These are phyloP conservation scores for Okapia johnstoni DNA, from an alignment of 2,113 vertebrate species.

Conservation along the genomic window DNA sequence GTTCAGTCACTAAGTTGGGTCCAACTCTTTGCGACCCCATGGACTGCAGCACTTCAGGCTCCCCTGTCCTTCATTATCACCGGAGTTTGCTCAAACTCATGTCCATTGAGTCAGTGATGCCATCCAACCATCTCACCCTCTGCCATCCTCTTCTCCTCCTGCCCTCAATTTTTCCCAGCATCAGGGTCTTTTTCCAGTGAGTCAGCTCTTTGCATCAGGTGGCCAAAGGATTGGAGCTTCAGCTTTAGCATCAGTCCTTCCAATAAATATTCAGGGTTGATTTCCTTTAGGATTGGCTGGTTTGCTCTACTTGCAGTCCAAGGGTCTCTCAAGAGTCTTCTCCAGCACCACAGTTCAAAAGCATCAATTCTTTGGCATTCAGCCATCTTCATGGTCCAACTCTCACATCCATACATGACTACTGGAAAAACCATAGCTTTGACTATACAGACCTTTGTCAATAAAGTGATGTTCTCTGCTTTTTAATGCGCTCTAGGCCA, in stretches of 20 bases:
- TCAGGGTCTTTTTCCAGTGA: background rate
- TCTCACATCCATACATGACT: background rate
- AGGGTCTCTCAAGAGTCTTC: background rate
- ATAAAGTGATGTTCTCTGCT: background rate
- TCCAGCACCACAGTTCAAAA: background rate
- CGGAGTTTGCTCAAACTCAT: background rate
- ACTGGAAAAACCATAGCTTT: background rate
- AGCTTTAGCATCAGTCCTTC: background rate
- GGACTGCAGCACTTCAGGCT: background rate
- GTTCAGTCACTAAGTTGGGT: background rate
- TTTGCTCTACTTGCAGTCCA: background rate
- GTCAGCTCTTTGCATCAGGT: background rate
- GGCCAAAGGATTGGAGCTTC: background rate
- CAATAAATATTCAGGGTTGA: background rate
- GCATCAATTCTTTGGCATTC: background rate
- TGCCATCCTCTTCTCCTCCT: fast-evolving
- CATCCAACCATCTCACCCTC: background rate
- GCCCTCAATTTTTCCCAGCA: background rate
- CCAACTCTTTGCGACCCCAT: background rate
- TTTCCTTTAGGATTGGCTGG: background rate
- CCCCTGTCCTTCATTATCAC: background rate
- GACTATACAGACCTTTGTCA: background rate
- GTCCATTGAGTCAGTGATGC: background rate
- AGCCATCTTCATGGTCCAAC: background rate
- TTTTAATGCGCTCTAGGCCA: background rate